These are phyloP conservation scores for Cyprinus carpio DNA, from an alignment of 2,113 vertebrate species.

Conservation along the genomic window DNA sequence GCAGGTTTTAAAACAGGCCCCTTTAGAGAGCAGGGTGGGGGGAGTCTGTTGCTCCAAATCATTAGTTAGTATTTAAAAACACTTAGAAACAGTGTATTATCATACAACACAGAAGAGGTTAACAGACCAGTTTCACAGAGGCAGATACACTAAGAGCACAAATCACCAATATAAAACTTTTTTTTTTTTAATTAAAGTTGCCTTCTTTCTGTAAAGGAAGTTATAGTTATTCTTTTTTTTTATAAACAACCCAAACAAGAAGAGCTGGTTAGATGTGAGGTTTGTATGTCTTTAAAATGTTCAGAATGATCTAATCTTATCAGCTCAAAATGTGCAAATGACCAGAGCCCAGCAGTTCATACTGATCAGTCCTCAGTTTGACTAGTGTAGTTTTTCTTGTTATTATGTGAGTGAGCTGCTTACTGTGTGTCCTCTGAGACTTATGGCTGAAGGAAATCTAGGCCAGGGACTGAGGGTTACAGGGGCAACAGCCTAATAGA, in stretches of 20 bases:
- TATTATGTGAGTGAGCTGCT: not conserved
- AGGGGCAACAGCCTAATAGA: conserved; percentile 32
- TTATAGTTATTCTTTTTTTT: not conserved
- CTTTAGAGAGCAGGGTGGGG: no score
- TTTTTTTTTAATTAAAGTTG: not conserved
- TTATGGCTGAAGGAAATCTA: not conserved
- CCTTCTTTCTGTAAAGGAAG: not conserved
- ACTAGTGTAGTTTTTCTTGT: not conserved
- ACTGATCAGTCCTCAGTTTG: not conserved
- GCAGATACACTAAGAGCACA: not conserved
- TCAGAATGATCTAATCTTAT: not conserved
- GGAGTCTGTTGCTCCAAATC: no score
- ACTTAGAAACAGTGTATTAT: no score
- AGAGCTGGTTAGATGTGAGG: not conserved
- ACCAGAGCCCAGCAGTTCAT: not conserved
- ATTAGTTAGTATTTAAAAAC: no score
- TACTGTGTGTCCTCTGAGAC: not conserved
- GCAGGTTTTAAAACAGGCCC: no score
- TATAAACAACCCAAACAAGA: conserved; percentile 12
- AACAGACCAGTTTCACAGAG: no score
- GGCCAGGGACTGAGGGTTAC: conserved; percentile 36
- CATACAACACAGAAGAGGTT: no score
- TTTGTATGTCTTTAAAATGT: not conserved
- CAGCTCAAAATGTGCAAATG: not conserved
- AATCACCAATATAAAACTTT: not conserved